phyloP scores from a whole-genome alignment of 2,888 invertebrate genomes.

The Stenoptilia bipunctidactyla region DNA sequence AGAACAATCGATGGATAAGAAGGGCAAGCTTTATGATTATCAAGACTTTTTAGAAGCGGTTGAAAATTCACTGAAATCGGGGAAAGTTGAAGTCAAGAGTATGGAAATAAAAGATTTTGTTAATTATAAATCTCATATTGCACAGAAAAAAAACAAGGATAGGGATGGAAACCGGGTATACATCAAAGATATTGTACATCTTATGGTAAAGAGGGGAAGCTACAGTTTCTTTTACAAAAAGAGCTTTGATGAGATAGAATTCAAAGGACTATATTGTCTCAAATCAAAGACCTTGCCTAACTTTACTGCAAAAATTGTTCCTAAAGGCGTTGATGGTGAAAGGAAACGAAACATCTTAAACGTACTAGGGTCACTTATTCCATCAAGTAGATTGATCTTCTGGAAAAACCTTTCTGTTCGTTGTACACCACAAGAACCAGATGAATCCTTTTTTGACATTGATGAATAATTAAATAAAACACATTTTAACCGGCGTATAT shows the following conservation, averaged over 20 bases:
- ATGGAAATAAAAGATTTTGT: conserved; percentile 12
- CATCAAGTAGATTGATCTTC: conserved; percentile 12
- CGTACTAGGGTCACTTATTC: conserved; percentile 12
- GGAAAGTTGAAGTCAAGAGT: conserved; percentile 11
- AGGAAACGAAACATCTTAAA: conserved; percentile 11
- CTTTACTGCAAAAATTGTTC: conserved; percentile 11
- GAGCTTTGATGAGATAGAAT: conserved; percentile 10
- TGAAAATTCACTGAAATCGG: conserved; percentile 10
- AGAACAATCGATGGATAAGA: conserved; percentile 8
- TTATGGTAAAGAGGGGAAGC: conserved; percentile 10
- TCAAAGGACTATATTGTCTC: conserved; percentile 10
- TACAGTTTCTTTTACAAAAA: conserved; percentile 10
- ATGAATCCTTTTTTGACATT: conserved; percentile 10
- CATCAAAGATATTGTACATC: conserved; percentile 10
- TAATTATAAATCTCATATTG: conserved; percentile 12
- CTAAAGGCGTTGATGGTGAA: conserved; percentile 9
- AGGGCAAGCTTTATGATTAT: conserved; percentile 10
- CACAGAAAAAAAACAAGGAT: conserved; percentile 9
- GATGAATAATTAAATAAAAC: conserved; percentile 7
- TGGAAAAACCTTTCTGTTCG: conserved; percentile 11
- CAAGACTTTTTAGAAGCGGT: conserved; percentile 9
- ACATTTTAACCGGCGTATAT: not conserved
- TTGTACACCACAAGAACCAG: conserved; percentile 11
- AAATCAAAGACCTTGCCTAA: conserved; percentile 11
- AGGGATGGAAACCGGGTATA: conserved; percentile 9